Evolutionary conservation across 2,113 vertebrate species (phyloP).

Genomic region (Saimiri boliviensis): DNA sequence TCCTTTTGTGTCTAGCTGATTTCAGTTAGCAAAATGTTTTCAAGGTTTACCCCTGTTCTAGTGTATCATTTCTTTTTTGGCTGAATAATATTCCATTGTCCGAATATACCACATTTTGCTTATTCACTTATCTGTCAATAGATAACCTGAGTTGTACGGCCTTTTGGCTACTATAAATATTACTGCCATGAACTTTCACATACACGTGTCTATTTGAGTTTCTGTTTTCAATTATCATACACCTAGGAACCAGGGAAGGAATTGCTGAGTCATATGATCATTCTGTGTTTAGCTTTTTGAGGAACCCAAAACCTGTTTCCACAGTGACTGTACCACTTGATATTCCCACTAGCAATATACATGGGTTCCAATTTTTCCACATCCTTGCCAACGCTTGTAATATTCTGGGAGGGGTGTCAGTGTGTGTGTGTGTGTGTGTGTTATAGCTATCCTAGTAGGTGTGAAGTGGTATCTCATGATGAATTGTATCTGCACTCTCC

Average conservation of each 20-base stretch:
- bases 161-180: background rate
- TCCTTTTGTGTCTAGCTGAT: background rate
- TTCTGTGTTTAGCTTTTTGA: background rate
- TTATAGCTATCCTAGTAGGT: background rate
- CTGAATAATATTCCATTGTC: background rate
- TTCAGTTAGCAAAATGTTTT: background rate
- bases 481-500: background rate
- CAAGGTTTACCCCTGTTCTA: background rate
- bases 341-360: background rate
- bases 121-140: background rate
- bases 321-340: background rate
- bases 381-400: background rate
- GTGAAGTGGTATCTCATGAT: background rate
- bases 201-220: background rate
- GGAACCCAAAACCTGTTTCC: background rate
- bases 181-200: background rate
- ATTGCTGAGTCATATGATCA: background rate
- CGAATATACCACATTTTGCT: background rate
- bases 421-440: background rate
- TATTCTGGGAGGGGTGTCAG: background rate
- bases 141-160: background rate
- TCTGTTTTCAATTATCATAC: background rate
- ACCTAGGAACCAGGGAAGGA: background rate
- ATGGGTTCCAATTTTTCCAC: background rate
- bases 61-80: background rate